Percentiles rank a stretch among this genome's conserved stretches.
Evolutionary conservation across 2,113 vertebrate genomes (phyloP).

Genomic region (Candoia aspera): DNA sequence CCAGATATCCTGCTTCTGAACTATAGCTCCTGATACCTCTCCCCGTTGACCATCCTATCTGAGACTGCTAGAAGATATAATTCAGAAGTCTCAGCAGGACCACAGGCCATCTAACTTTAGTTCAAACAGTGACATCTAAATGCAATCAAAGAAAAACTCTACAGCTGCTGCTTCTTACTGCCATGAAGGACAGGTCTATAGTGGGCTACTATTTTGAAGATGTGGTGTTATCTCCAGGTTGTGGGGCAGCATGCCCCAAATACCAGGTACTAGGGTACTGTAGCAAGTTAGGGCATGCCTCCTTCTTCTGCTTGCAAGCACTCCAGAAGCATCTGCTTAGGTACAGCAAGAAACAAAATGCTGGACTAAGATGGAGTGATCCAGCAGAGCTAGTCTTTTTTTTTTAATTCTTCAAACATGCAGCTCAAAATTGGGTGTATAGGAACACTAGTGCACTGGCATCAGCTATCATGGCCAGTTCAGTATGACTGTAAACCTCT

Average conservation of each 20-base stretch:
- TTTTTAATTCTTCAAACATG: slow-evolving; percentile 4
- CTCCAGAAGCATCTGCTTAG: background rate
- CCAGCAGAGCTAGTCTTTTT: background rate
- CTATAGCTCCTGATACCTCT: background rate
- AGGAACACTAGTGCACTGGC: background rate
- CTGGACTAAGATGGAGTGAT: background rate
- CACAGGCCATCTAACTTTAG: background rate
- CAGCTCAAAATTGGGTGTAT: background rate
- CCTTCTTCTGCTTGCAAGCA: background rate
- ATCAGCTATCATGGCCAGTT: background rate
- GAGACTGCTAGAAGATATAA: background rate
- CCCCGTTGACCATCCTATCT: background rate
- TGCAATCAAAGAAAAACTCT: background rate
- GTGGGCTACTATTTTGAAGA: background rate
- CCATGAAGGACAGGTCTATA: background rate
- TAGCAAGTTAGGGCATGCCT: background rate
- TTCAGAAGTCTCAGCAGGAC: background rate
- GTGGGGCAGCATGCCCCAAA: background rate
- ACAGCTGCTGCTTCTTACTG: background rate
- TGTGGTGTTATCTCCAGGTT: background rate
- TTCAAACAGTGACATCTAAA: background rate
- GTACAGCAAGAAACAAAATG: background rate
- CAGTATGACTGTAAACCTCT: background rate
- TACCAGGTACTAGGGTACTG: background rate
- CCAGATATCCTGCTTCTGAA: background rate